phyloP scores from a whole-genome alignment of 1,140 invertebrate genomes.

The Diorhabda elongata region DNA sequence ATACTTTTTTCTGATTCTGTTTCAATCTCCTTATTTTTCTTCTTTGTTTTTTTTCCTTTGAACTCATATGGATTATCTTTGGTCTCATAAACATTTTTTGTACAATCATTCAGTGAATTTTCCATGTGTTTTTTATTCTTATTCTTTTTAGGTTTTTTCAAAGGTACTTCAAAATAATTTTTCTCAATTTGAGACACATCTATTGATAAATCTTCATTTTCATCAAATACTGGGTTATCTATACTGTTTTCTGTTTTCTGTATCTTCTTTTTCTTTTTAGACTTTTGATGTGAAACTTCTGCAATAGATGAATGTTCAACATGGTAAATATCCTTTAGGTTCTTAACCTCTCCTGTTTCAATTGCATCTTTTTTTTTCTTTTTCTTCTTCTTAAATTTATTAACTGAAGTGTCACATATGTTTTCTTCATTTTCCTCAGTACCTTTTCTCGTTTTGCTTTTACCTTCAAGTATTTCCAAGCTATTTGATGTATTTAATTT shows the following conservation, averaged over 20 bases:
- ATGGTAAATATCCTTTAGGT: not conserved
- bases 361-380: slow-evolving; percentile 15
- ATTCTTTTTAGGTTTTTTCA: slow-evolving; percentile 21
- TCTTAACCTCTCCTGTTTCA: slow-evolving; percentile 1
- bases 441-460: too few relatives aligned
- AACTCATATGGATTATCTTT: not conserved
- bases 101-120: too few relatives aligned
- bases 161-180: slow-evolving; percentile 13
- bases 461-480: too few relatives aligned
- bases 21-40: slow-evolving; percentile 29
- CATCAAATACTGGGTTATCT: slow-evolving; percentile 24
- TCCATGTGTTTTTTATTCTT: slow-evolving; percentile 18
- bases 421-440: slow-evolving; percentile 13
- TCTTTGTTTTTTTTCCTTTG: slow-evolving; percentile 19
- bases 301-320: not conserved
- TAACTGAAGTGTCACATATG: slow-evolving; percentile 14
- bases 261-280: slow-evolving; percentile 20
- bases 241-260: slow-evolving; percentile 11
- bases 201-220: slow-evolving; percentile 5
- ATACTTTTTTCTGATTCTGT: not conserved
- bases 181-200: slow-evolving; percentile 10
- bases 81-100: too few relatives aligned
- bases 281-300: slow-evolving; percentile 11
- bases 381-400: slow-evolving; percentile 26
- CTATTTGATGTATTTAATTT: too few relatives aligned